phyloP scores from a whole-genome alignment of 2,113 vertebrate genomes.

The Ancistrus triradiatus region DNA sequence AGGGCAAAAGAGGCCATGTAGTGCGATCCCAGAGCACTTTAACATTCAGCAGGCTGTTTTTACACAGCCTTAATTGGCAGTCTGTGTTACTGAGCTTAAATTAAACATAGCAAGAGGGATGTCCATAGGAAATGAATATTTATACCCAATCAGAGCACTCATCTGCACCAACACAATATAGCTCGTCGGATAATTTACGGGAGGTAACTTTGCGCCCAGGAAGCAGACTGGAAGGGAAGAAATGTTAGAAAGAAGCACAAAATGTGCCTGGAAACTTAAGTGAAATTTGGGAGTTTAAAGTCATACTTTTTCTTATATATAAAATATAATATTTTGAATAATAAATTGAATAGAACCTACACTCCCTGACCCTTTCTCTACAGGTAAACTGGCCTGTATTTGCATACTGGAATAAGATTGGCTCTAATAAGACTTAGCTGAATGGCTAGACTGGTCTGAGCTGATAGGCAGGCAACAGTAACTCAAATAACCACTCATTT shows the following conservation, averaged over 20 bases:
- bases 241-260: not conserved
- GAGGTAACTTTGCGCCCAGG: not conserved
- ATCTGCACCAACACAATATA: constrained; percentile 15
- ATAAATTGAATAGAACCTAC: too few relatives aligned
- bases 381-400: too few relatives aligned
- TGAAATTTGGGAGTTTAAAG: not conserved
- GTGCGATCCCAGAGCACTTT: constrained; percentile 45
- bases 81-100: constrained; percentile 44
- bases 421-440: too few relatives aligned
- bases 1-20: constrained; percentile 39
- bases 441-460: too few relatives aligned
- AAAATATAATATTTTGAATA: too few relatives aligned
- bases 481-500: too few relatives aligned
- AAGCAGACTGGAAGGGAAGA: not conserved
- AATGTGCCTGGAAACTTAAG: not conserved
- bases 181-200: constrained; percentile 23
- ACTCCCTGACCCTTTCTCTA: too few relatives aligned
- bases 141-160: constrained; percentile 28
- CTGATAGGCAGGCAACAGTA: too few relatives aligned
- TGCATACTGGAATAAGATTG: too few relatives aligned
- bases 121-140: constrained; percentile 38
- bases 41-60: constrained; percentile 42
- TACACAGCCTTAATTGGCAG: constrained; percentile 46
- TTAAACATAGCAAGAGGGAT: constrained; percentile 45
- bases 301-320: too few relatives aligned